Evolutionary conservation across 2,888 invertebrate species (phyloP).

Genomic region (Polyommatus iphigenia): DNA sequence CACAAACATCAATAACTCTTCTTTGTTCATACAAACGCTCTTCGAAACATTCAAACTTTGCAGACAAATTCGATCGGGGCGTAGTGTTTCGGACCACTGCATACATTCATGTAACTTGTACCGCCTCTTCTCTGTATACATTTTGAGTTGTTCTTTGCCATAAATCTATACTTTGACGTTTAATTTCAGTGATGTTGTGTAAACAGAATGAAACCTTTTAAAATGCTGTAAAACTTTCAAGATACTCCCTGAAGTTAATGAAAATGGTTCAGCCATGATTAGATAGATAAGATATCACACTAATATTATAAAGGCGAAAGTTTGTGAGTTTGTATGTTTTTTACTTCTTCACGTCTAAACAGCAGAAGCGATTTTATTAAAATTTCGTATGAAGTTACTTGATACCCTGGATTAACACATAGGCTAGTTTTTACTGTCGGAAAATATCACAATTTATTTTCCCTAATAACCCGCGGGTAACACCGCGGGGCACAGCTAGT

Average conservation of each 20-base stretch:
- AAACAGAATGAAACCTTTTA: background rate
- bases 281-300: too few species aligned
- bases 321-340: too few species aligned
- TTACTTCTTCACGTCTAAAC: too few species aligned
- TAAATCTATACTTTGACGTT: slow-evolving; percentile 12
- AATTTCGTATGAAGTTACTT: too few species aligned
- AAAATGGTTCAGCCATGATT: too few species aligned
- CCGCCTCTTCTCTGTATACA: slow-evolving; percentile 22
- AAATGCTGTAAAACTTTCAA: background rate
- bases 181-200: background rate
- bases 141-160: slow-evolving; percentile 30
- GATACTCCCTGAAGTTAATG: background rate
- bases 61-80: slow-evolving; percentile 76
- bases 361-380: too few species aligned
- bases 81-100: slow-evolving; percentile 59
- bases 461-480: too few species aligned
- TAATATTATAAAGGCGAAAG: too few species aligned
- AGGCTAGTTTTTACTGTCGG: too few species aligned
- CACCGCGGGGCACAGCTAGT: too few species aligned
- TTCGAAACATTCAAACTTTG: slow-evolving; percentile 77
- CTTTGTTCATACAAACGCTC: slow-evolving; percentile 53
- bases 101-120: slow-evolving; percentile 45
- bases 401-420: too few species aligned
- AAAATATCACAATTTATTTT: too few species aligned
- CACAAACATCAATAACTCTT: slow-evolving; percentile 51